Base-by-base conservation (phyloP, 2,113 vertebrate genomes). In the Tupaia chinensis region DNA sequence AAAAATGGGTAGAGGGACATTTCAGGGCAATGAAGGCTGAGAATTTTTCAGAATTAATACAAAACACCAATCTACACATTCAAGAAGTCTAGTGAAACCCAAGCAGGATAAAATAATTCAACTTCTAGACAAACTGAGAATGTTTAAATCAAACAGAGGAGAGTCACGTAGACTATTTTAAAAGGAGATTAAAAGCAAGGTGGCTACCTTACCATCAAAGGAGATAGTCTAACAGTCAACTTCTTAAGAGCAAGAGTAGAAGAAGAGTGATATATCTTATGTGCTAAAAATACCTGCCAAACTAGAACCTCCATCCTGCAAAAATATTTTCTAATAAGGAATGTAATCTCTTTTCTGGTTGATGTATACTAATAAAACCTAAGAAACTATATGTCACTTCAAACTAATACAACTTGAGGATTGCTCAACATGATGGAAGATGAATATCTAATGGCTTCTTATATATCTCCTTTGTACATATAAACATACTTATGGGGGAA, bases 251-350 rank as follows among this genome's bases (percentile, higher is more conserved):
- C 69, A 89, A 66, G 68, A 89, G 22, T 73, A 16, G 22, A 86
- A 60, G 65, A 87, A 86, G 19, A 60, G 81, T 54, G 14, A 58
- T 13, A 3, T 4, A 66, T 4, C 22, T 70, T 80, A 72, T 7
- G 17, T 74, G 66, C 19, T 83, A 60, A 87, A 80, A 91, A 25
- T 25, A 72, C 9, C 54, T 72, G 68, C 29, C 87, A 79, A 61
- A 17, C 54, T 14, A 76, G 44, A 88, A 82, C 73, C 68, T 20
- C 93, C 27, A 93, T 3, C 16, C 20, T 69, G 25, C 44, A 88
- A 91, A 93, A 73, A 89, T 53, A n/a, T 15, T 29, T 86, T 94
- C 84, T 20, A 78, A 58, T 32, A 87, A 87, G 53, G 11, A 93
- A 74, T 22, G 4, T 8, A 58, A 70, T 83, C 32, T 72, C 34